phyloP scores from a whole-genome alignment of 2,888 invertebrate species.

The Pollenia amentaria region DNA sequence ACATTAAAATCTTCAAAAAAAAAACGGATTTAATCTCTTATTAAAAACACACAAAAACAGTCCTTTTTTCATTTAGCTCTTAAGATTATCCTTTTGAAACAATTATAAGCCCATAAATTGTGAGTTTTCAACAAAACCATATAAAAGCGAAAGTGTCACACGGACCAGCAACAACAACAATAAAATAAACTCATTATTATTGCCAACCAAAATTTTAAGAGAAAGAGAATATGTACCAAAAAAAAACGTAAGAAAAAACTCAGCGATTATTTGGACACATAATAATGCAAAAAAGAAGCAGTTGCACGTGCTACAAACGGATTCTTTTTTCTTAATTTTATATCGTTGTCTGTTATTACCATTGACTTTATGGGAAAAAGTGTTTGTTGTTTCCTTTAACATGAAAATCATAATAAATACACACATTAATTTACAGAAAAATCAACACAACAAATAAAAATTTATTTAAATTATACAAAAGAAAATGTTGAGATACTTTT shows the following conservation, averaged over 20 bases:
- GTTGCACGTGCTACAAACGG: slow-evolving; percentile 67
- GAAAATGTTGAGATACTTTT: slow-evolving; percentile 29
- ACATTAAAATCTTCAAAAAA: slow-evolving; percentile 8
- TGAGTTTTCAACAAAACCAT: slow-evolving; percentile 63
- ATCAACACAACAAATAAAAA: slow-evolving; percentile 21
- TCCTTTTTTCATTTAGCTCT: slow-evolving; percentile 15
- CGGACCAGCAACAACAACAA: slow-evolving; percentile 41
- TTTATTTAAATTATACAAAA: not conserved
- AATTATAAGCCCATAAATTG: slow-evolving; percentile 69
- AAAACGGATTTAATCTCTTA: slow-evolving; percentile 30
- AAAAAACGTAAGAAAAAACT: slow-evolving; percentile 27
- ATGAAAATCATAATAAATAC: slow-evolving; percentile 36
- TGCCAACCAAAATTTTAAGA: slow-evolving; percentile 22
- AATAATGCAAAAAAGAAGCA: slow-evolving; percentile 46
- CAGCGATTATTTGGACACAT: slow-evolving; percentile 35
- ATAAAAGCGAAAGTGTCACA: slow-evolving; percentile 72
- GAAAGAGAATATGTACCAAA: slow-evolving; percentile 32
- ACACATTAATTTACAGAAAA: slow-evolving; percentile 20
- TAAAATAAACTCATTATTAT: slow-evolving; percentile 66
- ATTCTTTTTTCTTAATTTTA: slow-evolving; percentile 38
- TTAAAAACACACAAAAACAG: slow-evolving; percentile 56
- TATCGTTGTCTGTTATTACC: not conserved
- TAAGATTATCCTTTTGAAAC: slow-evolving; percentile 58
- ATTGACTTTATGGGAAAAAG: not conserved
- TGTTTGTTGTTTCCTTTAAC: slow-evolving; percentile 9